Conservation (phyloP, 2,888 invertebrate species). For the Macrophya annulata region DNA sequence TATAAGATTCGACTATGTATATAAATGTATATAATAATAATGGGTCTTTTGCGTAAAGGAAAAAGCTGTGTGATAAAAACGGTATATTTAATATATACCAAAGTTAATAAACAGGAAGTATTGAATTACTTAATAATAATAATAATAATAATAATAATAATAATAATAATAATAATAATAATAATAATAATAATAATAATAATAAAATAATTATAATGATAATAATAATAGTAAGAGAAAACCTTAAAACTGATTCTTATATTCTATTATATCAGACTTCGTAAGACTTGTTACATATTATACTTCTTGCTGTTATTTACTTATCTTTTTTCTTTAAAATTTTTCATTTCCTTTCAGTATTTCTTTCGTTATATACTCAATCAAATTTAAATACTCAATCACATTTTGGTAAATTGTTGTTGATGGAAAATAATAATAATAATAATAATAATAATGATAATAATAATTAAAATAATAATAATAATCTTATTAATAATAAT, state of each 20-base stretch:
- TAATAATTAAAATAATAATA: slow-evolving; percentile 7
- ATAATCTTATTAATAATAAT: neutral
- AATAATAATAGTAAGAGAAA: neutral
- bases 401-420: neutral
- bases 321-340: neutral
- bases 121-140: neutral
- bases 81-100: neutral
- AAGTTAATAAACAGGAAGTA: neutral
- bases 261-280: slow-evolving; percentile 45
- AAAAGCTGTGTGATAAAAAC: neutral
- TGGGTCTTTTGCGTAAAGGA: neutral
- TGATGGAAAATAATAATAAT: neutral
- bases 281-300: neutral
- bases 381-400: slow-evolving; percentile 27
- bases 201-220: neutral
- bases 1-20: neutral
- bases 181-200: neutral
- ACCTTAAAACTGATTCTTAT: neutral
- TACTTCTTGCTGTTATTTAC: neutral
- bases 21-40: neutral
- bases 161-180: neutral
- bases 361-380: neutral
- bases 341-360: neutral
- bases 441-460: neutral
- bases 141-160: slow-evolving; percentile 5